Evolutionary conservation across 2,113 vertebrate species (phyloP), one percentile per base, ranked within the genome.

Genomic region (Tricholaema leucomelas): DNA sequence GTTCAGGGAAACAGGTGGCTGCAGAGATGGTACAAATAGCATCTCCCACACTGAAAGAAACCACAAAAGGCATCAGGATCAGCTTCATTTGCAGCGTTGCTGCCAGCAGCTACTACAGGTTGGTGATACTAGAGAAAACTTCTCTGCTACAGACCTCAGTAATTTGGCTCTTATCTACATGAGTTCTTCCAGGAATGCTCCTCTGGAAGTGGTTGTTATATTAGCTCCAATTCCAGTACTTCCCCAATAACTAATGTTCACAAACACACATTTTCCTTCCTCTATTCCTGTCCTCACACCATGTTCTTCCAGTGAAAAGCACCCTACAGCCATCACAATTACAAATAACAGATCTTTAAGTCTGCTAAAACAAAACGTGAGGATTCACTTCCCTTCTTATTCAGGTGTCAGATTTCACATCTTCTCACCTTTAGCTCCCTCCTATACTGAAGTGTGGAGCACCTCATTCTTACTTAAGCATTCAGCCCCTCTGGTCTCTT

Each of bases 1-100:
- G 99, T 90, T 99, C 99, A 1, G 98, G 98, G 95, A 99, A 99
- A 72, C 99, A 99, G 63, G 98, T 97, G 33, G 99, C 99, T 1
- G 99, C 98, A 7, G 99, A 98, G 90, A 99, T 98, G 85, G 99
- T 99, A 95, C 99, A 99, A 36, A 99, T 80, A 9, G 99, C 99
- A 88, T 99, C 99, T 17, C 99, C 99, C 38, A 99, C 98, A 55
- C 99, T 99, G 87, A 54, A 98, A 95, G 81, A 60, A 94, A 75
- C 25, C 82, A 95, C 19, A 91, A 6, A 83, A 40, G 23, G 13
- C 59, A 27, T 73, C n/a, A 50, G 35, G 35, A 63, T 40, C 1
- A 5, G 30, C 16, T 63, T 87, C 30, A 59, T 12, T 63, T 54
- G 64, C 18, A 74, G 20, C 23, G 40, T 9, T 90, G n/a, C 28